Conservation (phyloP, 2,797 vertebrate genomes). For the Martes flavigula region DNA sequence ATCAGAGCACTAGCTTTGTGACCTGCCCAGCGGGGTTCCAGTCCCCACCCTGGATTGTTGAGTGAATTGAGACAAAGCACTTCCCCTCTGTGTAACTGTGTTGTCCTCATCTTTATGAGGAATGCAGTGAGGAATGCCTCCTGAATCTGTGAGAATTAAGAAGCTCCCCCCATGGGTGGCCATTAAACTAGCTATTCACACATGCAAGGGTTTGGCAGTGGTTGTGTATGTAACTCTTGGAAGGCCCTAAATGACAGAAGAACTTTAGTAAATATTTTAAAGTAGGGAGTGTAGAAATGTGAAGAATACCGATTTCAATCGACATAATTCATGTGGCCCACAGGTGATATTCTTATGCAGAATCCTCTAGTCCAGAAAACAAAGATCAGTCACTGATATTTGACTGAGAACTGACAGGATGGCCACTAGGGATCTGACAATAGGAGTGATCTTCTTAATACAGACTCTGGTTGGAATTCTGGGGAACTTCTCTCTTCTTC, state of each 20-base stretch:
- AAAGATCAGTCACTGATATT: neutral
- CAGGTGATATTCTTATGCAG: neutral
- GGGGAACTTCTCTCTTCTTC: slow-evolving; percentile 11
- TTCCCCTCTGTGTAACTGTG: neutral
- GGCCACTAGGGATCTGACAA: neutral
- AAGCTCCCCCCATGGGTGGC: neutral
- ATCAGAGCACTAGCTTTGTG: neutral
- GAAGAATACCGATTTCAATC: neutral
- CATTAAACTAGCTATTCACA: neutral
- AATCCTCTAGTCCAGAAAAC: neutral
- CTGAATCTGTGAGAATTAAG: neutral
- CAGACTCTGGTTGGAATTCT: neutral
- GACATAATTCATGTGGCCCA: neutral
- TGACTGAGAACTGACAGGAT: neutral
- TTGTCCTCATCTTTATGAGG: neutral
- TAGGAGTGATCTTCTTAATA: neutral
- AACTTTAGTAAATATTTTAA: neutral
- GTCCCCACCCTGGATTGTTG: neutral
- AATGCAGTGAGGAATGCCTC: neutral
- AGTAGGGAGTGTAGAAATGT: too few relatives aligned
- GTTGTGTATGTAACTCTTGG: neutral
- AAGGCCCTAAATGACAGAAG: neutral
- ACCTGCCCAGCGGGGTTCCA: neutral
- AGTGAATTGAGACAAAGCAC: neutral
- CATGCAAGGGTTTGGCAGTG: too few relatives aligned